phyloP scores from a whole-genome alignment of 2,113 vertebrate species.

The Oreochromis aureus region DNA sequence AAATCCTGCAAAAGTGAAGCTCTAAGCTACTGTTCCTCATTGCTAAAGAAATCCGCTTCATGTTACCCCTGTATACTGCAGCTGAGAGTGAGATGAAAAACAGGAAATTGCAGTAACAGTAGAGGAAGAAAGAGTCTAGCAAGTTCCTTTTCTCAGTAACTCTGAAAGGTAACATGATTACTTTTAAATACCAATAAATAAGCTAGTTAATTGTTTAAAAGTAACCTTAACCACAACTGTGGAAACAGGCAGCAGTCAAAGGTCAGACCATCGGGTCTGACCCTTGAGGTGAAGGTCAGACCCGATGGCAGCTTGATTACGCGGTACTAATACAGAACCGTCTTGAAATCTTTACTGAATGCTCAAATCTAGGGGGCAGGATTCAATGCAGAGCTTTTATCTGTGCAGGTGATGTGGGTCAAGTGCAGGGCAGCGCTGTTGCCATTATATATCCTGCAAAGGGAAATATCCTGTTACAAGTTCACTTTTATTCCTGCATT shows the following conservation, averaged over 20 bases:
- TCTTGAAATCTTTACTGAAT: neutral
- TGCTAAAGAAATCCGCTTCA: neutral
- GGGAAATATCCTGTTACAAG: slow-evolving; percentile 49
- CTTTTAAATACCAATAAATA: neutral
- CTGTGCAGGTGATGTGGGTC: neutral
- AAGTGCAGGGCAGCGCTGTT: neutral
- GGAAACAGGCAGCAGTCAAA: neutral
- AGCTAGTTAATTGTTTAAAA: neutral
- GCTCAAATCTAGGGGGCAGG: neutral
- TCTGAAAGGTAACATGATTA: neutral
- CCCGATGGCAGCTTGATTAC: neutral
- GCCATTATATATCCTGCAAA: slow-evolving; percentile 46
- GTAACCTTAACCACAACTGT: neutral
- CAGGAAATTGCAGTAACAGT: neutral
- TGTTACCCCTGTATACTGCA: neutral
- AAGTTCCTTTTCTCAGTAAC: neutral
- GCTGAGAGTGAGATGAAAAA: neutral
- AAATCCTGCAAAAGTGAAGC: neutral
- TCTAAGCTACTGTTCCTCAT: neutral
- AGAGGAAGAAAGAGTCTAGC: neutral
- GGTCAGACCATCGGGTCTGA: too few species aligned
- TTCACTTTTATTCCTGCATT: slow-evolving; percentile 17
- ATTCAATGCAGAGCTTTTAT: neutral
- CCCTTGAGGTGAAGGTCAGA: neutral
- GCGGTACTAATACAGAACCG: neutral